A percentile compares a stretch with the other conserved stretches of the same genome.
Evolutionary conservation across 2,888 invertebrate species (phyloP).

Genomic region (Apamea monoglypha): DNA sequence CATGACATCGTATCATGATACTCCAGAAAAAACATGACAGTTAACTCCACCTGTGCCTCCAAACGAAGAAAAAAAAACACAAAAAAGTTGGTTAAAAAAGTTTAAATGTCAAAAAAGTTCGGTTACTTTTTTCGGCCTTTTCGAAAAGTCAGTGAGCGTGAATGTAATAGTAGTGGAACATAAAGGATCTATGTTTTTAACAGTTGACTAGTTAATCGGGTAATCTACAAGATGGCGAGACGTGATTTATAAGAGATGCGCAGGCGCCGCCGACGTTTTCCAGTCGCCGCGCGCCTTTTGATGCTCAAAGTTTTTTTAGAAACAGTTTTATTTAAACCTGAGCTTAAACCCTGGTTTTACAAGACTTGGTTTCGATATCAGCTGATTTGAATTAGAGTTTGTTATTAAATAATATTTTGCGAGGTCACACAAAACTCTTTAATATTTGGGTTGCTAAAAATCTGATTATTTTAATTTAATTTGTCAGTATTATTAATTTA

Average conservation of each 20-base stretch:
- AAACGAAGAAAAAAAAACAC: conserved; percentile 38
- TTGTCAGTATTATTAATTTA: not conserved
- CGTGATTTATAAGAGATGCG: conserved; percentile 83
- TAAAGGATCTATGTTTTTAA: conserved; percentile 80
- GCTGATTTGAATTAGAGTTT: not conserved
- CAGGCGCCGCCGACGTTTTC: conserved; percentile 86
- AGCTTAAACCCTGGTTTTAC: not conserved
- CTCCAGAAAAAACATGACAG: conserved; percentile 68
- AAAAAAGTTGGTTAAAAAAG: conserved; percentile 49
- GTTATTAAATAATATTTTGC: not conserved
- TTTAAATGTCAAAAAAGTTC: conserved; percentile 48
- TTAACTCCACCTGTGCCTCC: conserved; percentile 64
- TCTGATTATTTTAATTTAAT: not conserved
- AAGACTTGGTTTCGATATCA: not conserved
- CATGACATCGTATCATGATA: conserved; percentile 69
- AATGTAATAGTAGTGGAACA: conserved; percentile 79
- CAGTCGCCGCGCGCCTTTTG: conserved; percentile 69
- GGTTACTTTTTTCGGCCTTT: conserved; percentile 56
- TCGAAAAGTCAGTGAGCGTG: conserved; percentile 77
- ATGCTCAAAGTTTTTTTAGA: conserved; percentile 75
- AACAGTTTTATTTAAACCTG: not conserved
- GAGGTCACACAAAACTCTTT: not conserved
- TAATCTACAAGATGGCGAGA: conserved; percentile 84
- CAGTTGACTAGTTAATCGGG: conserved; percentile 86
- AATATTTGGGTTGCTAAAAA: not conserved